Conservation (phyloP, 2,888 invertebrate species). For the Criorhina ranunculi region DNA sequence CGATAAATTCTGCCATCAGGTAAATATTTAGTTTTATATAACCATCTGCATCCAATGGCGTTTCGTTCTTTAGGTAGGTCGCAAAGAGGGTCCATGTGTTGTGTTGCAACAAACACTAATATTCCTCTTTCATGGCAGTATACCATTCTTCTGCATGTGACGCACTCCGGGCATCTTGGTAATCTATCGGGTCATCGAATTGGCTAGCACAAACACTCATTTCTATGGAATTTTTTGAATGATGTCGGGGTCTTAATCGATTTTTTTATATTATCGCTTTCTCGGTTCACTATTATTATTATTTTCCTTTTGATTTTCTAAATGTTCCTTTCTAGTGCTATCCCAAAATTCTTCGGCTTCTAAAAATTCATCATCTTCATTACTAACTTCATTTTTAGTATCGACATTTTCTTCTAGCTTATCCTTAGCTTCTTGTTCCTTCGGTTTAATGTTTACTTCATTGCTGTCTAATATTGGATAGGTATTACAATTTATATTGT, state of each 20-base stretch:
- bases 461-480: neutral
- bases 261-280: slow-evolving; percentile 4
- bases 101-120: slow-evolving; percentile 70
- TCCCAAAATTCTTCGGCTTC: slow-evolving; percentile 5
- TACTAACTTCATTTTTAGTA: too few species aligned
- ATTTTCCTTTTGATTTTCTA: neutral
- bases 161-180: neutral
- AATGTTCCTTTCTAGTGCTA: slow-evolving; percentile 3
- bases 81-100: slow-evolving; percentile 68
- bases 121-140: slow-evolving; percentile 77
- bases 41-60: slow-evolving; percentile 24
- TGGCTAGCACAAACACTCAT: neutral
- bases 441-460: too few species aligned
- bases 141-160: slow-evolving; percentile 6
- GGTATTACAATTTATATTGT: neutral
- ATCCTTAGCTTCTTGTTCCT: neutral
- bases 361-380: slow-evolving; percentile 15
- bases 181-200: slow-evolving; percentile 15
- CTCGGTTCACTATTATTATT: neutral
- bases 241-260: slow-evolving; percentile 8
- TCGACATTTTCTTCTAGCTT: neutral
- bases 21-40: slow-evolving; percentile 34
- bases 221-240: neutral
- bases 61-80: slow-evolving; percentile 34
- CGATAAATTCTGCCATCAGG: slow-evolving; percentile 16